These are phyloP conservation scores for Leptinotarsa peninsularis DNA, from an alignment of 2,888 invertebrate genomes.

Conservation along the genomic window DNA sequence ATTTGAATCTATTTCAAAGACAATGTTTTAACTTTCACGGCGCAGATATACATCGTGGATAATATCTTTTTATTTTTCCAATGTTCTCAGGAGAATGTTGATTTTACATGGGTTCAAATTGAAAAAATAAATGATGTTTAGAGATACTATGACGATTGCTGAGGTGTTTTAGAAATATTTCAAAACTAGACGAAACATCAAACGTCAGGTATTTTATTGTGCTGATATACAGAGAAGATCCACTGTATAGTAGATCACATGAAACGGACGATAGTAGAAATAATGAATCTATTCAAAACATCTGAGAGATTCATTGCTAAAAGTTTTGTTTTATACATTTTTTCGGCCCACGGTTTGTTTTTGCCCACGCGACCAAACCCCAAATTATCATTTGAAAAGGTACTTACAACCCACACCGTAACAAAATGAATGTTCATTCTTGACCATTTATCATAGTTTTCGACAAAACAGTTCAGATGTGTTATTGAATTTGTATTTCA, in stretches of 20 bases:
- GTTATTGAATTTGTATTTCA: not conserved
- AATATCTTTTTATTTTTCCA: no score
- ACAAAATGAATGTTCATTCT: not conserved
- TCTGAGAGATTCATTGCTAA: not conserved
- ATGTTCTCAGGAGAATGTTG: no score
- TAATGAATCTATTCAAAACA: not conserved
- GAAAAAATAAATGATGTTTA: no score
- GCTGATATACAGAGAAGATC: not conserved
- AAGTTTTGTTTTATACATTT: conserved; percentile 6
- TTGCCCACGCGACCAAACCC: conserved; percentile 13
- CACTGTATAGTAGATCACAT: not conserved
- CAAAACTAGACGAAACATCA: no score
- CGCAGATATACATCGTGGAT: no score
- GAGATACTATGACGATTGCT: no score
- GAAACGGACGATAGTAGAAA: not conserved
- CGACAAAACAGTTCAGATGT: not conserved
- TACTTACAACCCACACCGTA: conserved; percentile 4
- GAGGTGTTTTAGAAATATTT: no score
- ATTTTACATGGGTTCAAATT: no score
- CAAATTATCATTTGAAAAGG: not conserved
- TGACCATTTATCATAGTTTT: conserved; percentile 7
- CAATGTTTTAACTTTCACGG: no score
- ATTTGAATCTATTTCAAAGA: no score
- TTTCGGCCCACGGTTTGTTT: not conserved
- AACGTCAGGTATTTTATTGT: not conserved